Evolutionary conservation across 2,797 vertebrate genomes (phyloP), one percentile per base, ranked within the genome.

Genomic region (Octomys mimax): DNA sequence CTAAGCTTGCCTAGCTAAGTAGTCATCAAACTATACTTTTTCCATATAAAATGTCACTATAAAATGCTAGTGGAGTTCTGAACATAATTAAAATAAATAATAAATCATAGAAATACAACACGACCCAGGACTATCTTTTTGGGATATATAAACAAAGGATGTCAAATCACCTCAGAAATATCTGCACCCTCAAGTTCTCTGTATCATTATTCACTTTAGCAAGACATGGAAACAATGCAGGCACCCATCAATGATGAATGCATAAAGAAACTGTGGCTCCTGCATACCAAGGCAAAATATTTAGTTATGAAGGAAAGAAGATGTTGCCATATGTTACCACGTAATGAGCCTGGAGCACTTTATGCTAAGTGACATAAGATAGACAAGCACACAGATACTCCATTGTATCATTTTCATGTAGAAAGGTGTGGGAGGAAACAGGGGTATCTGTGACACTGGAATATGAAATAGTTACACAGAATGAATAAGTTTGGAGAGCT

Each of bases 361-460:
- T 46, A 36, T 22, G 61, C 6, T 46, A 66, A 46, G 5, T 66
- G 16, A 66, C 36, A 66, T 36, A 31, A 9, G 31, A n/a, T 16
- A 84, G 62, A 61, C 12, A 61, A 49, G 46, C 8, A 39, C 28
- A 57, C 59, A 66, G 57, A 9, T 36, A 59, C n/a, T 46, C 14
- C 6, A 39, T 16, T 9, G 7, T 24, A 12, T 85, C 24, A 49
- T 14, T 33, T 61, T 2, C 3, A 49, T 21, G 3, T 46, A 22
- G 28, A 87, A 21, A 21, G 46, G 0, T 9, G 0, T 18, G 14
- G 4, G 42, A 75, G n/a, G 78, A 10, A n/a, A 16, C 4, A n/a
- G 2, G 26, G 26, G 11, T 52, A 77, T n/a, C 1, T 2, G 5
- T 3, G 5, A 33, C 2, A 13, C 2, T 3, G 18, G 28, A 26